Evolutionary conservation across 2,888 invertebrate species (phyloP), one percentile per base, ranked within the genome.

Genomic region (Tinea pellionella): DNA sequence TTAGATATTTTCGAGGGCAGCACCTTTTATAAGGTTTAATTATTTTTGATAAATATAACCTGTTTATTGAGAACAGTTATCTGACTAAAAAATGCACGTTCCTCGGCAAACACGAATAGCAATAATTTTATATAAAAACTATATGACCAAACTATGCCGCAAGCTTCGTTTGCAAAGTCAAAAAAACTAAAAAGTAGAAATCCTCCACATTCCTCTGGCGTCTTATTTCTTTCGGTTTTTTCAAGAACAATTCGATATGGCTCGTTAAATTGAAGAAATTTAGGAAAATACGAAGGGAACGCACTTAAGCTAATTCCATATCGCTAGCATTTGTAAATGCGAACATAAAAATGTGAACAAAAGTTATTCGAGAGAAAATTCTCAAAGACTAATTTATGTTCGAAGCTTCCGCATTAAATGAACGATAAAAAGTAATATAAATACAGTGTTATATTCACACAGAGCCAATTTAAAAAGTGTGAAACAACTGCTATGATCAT

Each of bases 241-340:
- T 12, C 8, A 32, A 32, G 15, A 57, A 62, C 65, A 62, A 64
- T 63, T 63, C 64, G 66, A 59, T 65, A 70, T 62, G 71, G 68
- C 66, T 75, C 75, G 75, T 73, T 75, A 70, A 75, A 60, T 68
- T 65, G 32, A 63, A 65, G 67, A 69, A 71, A 73, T 72, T 71
- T 64, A 63, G 58, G 64, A 64, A 63, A 63, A 65, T 6, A 32
- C 57, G 64, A 65, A 63, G 63, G 65, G 24, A 29, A 15, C 55
- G 55, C 30, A 2, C 19, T 32, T 16, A 53, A 57, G 32, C 32
- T 57, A 15, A 32, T 32, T 57, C 30, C 32, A 57, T 57, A 30
- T 57, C 32, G 57, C 57, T 30, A 32, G 57, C n/a, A 7, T 29
- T 57, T 19, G 57, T n/a, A 57, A 19, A n/a, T 29, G 32, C 18